phyloP scores from a whole-genome alignment of 2,888 invertebrate species.

The Andrena camellia region DNA sequence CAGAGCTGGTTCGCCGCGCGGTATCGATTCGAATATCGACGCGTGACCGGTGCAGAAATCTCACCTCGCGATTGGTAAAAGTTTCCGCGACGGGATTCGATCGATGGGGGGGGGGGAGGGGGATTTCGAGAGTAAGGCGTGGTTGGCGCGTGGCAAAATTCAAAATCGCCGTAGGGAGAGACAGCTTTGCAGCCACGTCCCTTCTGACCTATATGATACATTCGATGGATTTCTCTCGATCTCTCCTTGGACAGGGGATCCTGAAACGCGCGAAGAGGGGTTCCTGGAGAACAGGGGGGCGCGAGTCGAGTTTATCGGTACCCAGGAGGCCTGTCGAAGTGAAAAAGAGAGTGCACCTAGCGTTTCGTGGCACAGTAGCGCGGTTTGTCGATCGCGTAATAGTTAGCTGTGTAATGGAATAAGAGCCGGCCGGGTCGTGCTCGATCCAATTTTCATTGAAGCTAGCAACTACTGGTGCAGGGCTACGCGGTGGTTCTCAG shows the following conservation, averaged over 20 bases:
- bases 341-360: not conserved
- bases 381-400: slow-evolving; percentile 1
- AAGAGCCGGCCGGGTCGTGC: slow-evolving; percentile 17
- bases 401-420: slow-evolving; percentile 36
- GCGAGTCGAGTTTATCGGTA: not conserved
- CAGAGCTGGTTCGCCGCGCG: not conserved
- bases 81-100: not conserved
- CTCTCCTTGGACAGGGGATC: no score
- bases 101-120: not conserved
- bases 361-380: not conserved
- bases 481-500: slow-evolving; percentile 9
- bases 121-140: slow-evolving; percentile 7
- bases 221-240: not conserved
- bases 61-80: not conserved
- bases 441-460: slow-evolving; percentile 57
- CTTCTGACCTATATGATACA: not conserved
- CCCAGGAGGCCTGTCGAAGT: not conserved
- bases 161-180: not conserved
- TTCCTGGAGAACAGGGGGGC: not conserved
- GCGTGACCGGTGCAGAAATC: not conserved
- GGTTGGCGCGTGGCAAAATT: slow-evolving; percentile 30
- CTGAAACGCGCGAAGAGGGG: not conserved
- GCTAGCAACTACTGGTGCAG: slow-evolving; percentile 24
- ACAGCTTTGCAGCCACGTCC: no score
- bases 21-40: not conserved